Evolutionary conservation across 2,888 invertebrate genomes (phyloP).

Genomic region (Trichopria drosophilae): DNA sequence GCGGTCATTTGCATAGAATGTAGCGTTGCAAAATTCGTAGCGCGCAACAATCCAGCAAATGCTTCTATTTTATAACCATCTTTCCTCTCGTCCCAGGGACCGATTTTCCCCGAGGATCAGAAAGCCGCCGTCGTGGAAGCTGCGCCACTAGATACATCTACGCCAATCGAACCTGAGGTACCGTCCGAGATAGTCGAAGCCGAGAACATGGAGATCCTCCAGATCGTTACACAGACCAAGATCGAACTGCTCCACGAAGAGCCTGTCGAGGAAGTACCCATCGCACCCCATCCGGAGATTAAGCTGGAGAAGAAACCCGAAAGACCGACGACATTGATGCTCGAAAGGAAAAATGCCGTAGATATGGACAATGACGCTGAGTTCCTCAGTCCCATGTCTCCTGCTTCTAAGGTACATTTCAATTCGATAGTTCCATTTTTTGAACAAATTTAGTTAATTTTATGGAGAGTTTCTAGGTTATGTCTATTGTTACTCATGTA

Average conservation of each 20-base stretch:
- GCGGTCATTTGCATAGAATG: constrained; percentile 53
- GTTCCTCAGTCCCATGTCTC: constrained; percentile 45
- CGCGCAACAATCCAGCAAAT: constrained; percentile 34
- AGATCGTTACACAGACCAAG: constrained; percentile 27
- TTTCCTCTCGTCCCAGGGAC: constrained; percentile 45
- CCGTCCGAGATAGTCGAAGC: background rate
- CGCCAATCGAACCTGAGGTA: too few relatives aligned
- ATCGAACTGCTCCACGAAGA: constrained; percentile 21
- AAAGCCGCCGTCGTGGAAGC: background rate
- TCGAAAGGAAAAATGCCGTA: constrained; percentile 35
- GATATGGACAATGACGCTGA: constrained; percentile 32
- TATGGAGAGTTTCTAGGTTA: background rate
- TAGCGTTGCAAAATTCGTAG: constrained; percentile 51
- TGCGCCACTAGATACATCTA: background rate
- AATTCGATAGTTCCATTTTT: constrained; percentile 14
- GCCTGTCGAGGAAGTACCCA: constrained; percentile 7
- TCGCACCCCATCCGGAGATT: constrained; percentile 13
- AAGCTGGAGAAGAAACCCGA: too few relatives aligned
- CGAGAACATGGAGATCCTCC: constrained; percentile 12
- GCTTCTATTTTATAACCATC: constrained; percentile 36
- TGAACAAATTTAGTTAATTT: background rate
- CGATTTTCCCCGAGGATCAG: constrained; percentile 35
- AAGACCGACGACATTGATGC: constrained; percentile 42
- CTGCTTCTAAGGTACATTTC: constrained; percentile 45
- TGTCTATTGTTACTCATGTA: constrained; percentile 2